Percentiles rank a stretch among this genome's conserved stretches.
Evolutionary conservation across 2,113 vertebrate species (phyloP).

Genomic region (Pan troglodytes): DNA sequence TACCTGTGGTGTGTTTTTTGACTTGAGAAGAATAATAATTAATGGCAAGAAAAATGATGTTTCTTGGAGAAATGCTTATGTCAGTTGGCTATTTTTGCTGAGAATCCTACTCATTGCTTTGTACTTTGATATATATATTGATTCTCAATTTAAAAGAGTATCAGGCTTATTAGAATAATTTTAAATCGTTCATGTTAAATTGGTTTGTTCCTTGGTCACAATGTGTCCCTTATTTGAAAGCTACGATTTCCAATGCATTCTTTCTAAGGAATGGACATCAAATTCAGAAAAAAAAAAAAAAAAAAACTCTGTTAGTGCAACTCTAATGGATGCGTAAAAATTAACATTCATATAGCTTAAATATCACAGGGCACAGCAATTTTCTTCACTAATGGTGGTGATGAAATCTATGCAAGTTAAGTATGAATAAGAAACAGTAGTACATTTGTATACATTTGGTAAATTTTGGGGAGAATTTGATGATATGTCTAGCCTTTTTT

Average conservation of each 20-base stretch:
- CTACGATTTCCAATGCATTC: slow-evolving; percentile 71
- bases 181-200: slow-evolving; percentile 77
- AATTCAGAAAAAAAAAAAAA: slow-evolving; percentile 69
- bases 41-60: background rate
- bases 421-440: background rate
- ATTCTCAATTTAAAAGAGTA: background rate
- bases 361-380: background rate
- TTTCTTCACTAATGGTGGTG: background rate
- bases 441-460: background rate
- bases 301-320: slow-evolving; percentile 34
- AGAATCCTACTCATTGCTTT: background rate
- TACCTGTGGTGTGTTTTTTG: background rate
- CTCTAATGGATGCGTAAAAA: slow-evolving; percentile 53
- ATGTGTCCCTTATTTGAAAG: slow-evolving; percentile 75
- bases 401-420: background rate
- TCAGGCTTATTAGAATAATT: slow-evolving; percentile 75
- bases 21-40: background rate
- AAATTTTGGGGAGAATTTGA: slow-evolving; percentile 1
- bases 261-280: slow-evolving; percentile 77
- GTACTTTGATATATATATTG: slow-evolving; percentile 69
- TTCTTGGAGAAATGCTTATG: background rate
- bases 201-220: slow-evolving; percentile 65
- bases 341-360: slow-evolving; percentile 42
- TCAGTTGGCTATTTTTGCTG: background rate
- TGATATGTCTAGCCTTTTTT: background rate